These are phyloP conservation scores for Alosa alosa DNA, from an alignment of 2,113 vertebrate genomes.

Conservation along the genomic window DNA sequence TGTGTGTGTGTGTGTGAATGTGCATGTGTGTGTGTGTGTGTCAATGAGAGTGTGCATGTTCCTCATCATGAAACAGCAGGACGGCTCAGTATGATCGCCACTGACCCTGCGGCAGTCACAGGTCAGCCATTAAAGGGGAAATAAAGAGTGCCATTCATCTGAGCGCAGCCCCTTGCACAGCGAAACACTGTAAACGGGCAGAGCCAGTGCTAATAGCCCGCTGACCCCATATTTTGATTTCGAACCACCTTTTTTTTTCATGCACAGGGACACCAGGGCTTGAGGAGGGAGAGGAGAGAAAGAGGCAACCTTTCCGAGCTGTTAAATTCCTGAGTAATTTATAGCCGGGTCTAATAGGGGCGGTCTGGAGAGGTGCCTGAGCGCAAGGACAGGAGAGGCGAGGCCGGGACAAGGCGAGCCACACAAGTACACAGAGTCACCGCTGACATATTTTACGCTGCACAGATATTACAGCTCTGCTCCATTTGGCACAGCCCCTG, in stretches of 20 bases:
- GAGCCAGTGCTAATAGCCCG: constrained; percentile 16
- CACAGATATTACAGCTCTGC: neutral
- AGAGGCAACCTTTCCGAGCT: constrained; percentile 14
- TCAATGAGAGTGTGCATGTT: constrained; percentile 23
- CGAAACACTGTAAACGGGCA: constrained; percentile 29
- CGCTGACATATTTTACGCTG: constrained; percentile 17
- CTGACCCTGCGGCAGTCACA: constrained; percentile 1
- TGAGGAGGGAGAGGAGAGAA: constrained; percentile 11
- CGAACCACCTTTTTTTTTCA: neutral
- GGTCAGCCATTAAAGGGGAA: constrained; percentile 2
- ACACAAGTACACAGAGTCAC: neutral
- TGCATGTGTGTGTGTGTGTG: neutral
- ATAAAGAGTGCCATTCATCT: constrained; percentile 31
- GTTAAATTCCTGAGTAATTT: constrained; percentile 33
- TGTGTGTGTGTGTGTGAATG: neutral
- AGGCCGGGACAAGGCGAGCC: neutral
- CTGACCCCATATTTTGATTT: constrained; percentile 29
- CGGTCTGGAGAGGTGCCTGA: neutral
- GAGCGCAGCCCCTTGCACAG: neutral
- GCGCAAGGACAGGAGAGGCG: neutral
- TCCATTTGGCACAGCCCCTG: neutral
- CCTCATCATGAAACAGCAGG: constrained; percentile 26
- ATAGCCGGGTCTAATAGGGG: constrained; percentile 14
- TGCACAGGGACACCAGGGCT: neutral
- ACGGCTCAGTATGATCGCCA: neutral